A percentile compares a stretch with the other conserved stretches of the same genome.
These are phyloP conservation scores for Ariolimax columbianus DNA, from an alignment of 2,888 invertebrate species.

Conservation along the genomic window DNA sequence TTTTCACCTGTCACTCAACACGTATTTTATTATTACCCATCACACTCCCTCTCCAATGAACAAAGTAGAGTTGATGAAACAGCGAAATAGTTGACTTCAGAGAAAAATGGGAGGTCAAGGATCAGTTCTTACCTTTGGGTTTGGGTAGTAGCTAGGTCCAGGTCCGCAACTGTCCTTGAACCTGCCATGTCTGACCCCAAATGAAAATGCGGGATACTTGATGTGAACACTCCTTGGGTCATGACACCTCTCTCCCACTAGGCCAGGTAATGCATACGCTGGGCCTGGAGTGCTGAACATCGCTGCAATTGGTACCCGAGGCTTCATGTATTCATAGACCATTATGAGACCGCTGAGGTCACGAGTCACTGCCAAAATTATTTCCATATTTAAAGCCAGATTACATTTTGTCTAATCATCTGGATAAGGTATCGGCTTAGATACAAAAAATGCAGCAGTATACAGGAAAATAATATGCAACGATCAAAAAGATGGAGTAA, in stretches of 20 bases:
- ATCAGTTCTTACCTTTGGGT: constrained; percentile 65
- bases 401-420: too few species aligned
- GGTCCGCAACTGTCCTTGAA: constrained; percentile 74
- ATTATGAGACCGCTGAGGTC: too few species aligned
- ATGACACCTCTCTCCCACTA: constrained; percentile 72
- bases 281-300: constrained; percentile 74
- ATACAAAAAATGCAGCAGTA: too few species aligned
- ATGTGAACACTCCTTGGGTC: constrained; percentile 74
- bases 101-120: not conserved
- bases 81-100: not conserved
- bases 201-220: constrained; percentile 73
- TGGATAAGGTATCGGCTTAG: too few species aligned
- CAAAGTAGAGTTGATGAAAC: not conserved
- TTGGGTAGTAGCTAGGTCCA: constrained; percentile 71
- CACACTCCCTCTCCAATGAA: not conserved
- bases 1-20: too few species aligned
- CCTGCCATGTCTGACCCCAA: constrained; percentile 72
- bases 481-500: too few species aligned
- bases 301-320: constrained; percentile 75
- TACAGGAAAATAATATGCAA: too few species aligned
- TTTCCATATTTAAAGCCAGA: too few species aligned
- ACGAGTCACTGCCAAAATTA: too few species aligned
- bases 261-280: constrained; percentile 73
- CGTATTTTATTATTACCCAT: too few species aligned
- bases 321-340: constrained; percentile 68